Evolutionary conservation across 64 coral and sea anemone genomes (phyloP), one percentile per base, ranked within the genome.

Genomic region (Acropora tenuis): DNA sequence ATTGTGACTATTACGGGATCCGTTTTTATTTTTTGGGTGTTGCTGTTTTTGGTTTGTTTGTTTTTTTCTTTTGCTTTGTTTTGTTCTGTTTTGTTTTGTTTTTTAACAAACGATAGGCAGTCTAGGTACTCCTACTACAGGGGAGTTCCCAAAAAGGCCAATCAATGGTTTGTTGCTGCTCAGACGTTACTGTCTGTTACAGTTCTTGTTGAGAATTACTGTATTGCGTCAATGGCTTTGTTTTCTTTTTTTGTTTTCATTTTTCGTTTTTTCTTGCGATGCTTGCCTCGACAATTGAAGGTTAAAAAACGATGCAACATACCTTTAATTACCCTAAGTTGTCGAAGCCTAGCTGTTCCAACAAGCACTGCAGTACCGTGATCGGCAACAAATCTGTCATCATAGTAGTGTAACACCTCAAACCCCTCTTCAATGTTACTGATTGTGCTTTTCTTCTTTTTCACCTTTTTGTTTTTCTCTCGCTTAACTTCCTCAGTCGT

Each of bases 301-400:
- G 11, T 13, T 2, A 63, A 5, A 76, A 46, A 48, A 71, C 5
- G 40, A 49, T n/a, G 13, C 8, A 0, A 5, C 78, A 20, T 15
- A 98, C 96, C 80, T 95, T 89, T 92, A 30, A 57, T 44, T 83
- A 86, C 65, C 67, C 96, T 92, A 4, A 98, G 90, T 72, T 98
- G 96, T 67, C 96, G 93, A 9, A 95, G 55, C 82, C 96, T 78
- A 20, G 96, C 79, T 49, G 93, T 92, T 48, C 96, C 96, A 50
- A 98, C 93, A 50, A 98, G 86, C 44, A 89, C 78, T 16, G 96
- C 82, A 1, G 93, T 90, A 61, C 88, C 90, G 11, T 92, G 93
- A 68, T 98, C 96, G 80, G 96, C 96, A 80, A 92, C 88, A 76
- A 92, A 98, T 11, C 80, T 80, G 0, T 71, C 75, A 5, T 73